These are phyloP conservation scores for Dryobates pubescens DNA, from an alignment of 2,797 vertebrate genomes.

Conservation along the genomic window DNA sequence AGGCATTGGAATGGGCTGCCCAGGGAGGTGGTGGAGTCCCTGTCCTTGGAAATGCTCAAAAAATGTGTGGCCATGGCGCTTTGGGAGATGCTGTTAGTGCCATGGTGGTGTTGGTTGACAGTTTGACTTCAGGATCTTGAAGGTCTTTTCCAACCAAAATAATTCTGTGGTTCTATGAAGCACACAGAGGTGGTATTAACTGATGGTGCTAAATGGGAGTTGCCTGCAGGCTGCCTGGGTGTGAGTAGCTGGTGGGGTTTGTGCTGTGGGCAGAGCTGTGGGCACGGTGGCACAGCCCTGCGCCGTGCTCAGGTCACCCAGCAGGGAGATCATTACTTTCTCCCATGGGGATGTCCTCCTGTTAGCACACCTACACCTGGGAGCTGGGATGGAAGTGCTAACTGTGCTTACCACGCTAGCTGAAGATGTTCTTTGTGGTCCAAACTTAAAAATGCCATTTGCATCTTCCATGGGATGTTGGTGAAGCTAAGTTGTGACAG, in stretches of 20 bases:
- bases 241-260: background rate
- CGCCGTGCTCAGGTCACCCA: accelerated
- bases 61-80: no score
- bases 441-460: background rate
- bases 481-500: background rate
- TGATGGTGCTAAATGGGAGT: background rate
- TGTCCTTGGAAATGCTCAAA: no score
- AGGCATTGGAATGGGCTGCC: no score
- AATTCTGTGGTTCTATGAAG: no score
- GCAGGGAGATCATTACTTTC: accelerated
- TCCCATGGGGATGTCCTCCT: background rate
- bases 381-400: background rate
- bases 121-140: no score
- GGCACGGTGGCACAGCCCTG: accelerated
- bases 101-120: no score
- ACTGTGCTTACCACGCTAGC: accelerated
- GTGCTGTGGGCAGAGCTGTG: background rate
- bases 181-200: background rate
- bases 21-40: no score
- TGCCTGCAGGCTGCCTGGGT: background rate
- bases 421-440: background rate
- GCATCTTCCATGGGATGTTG: background rate
- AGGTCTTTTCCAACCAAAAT: no score
- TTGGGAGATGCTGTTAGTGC: no score
- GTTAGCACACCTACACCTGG: background rate